Base-by-base conservation (phyloP, 2,113 vertebrate genomes). In the Hemicordylus capensis region DNA sequence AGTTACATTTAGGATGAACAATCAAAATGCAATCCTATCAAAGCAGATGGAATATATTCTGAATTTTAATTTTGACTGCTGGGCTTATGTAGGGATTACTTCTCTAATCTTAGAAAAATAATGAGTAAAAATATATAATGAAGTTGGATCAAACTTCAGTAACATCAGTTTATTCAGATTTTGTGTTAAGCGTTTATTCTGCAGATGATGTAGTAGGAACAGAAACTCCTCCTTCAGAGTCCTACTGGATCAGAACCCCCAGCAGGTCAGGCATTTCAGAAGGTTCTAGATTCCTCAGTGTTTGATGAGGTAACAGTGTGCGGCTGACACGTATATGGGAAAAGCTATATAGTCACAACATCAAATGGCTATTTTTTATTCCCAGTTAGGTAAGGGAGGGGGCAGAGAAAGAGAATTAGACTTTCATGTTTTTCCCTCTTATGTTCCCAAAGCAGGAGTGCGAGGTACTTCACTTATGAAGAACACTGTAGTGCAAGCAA, bases 301-400 rank as follows among this genome's bases (percentile, higher is more conserved):
- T 94, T 93, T 91, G 91, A 90, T 94, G 91, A 94, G n/a, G 95
- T 94, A 96, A 95, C 85, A 90, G 84, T 97, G 96, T 97, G 96
- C 95, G 94, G 90, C 90, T 0, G 89, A 95, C 92, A 95, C 89
- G 88, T 93, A 84, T 84, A 94, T 95, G 93, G 88, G 80, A 76
- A 92, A 95, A 94, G 94, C 90, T 89, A 89, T 90, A 90, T 91
- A 88, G 66, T 89, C 91, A 95, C 83, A 88, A 94, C 91, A 95
- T 92, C 90, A 92, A 95, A 96, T 93, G 94, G 95, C 92, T 91
- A 91, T 93, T 93, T 92, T 90, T 91, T 93, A 94, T 91, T 95
- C 91, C 90, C 90, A 91, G 89, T 28, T 92, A 82, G 85, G 92
- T 94, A 85, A 93, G 90, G n/a, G 58, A 51, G 44, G 48, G 42